Evolutionary conservation across 2,888 invertebrate species (phyloP), one percentile per base, ranked within the genome.

Genomic region (Eristalinus aeneus): DNA sequence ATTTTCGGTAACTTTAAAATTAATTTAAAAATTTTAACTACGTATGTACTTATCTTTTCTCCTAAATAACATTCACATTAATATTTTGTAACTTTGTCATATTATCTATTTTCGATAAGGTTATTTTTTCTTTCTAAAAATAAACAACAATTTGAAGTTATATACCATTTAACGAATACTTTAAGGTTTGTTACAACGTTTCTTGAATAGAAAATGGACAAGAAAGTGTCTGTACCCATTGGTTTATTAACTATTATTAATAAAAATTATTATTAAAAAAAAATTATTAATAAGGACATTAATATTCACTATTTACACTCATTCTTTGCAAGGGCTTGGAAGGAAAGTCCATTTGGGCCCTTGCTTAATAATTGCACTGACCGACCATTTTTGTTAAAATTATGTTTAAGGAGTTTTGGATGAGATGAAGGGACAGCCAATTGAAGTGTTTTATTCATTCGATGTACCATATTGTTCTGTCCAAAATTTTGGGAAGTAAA

Each of bases 41-140:
- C n/a, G 11, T 22, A 31, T 27, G 27, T 53, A n/a, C n/a, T 58
- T 20, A n/a, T 20, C 31, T 56, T 36, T 9, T 77, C 77, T 71
- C 36, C 61, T 75, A 64, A 11, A 8, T 60, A 60, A n/a, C 76
- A 74, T 82, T 63, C 69, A 83, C 53, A 20, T 46, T 73, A 80
- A 76, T 88, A 87, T 63, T 83, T 86, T 73, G 65, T 58, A 72
- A 32, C 27, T 23, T 67, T 68, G 10, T 22, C 16, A 46, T 16
- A 46, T 34, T 46, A 46, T 46, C 46, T 46, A 46, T 16, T n/a
- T 16, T 46, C 46, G 23, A 60, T 31, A 34, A 54, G 27, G 27
- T 32, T 56, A 23, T 22, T 12, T 68, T 4, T 11, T 67, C 8
- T 34, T 34, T 1, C 22, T 20, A 63, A 12, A 64, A 39, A 64